Percentiles rank a stretch among this genome's conserved stretches.
Conservation (phyloP, 2,888 invertebrate species). For the Hypselothyrea guttata region DNA sequence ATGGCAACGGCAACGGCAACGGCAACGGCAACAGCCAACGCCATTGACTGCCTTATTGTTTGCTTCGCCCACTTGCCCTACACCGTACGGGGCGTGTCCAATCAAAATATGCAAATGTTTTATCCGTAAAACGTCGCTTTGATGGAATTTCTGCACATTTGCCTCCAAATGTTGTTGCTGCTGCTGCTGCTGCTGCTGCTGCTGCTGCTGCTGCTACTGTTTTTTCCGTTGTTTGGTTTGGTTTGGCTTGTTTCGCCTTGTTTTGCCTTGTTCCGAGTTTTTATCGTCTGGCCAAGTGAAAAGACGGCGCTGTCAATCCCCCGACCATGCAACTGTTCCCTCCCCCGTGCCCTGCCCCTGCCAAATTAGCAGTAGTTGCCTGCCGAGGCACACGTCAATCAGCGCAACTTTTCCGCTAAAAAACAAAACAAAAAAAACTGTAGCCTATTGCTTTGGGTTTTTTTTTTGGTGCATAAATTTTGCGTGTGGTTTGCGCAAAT, state of each 20-base stretch:
- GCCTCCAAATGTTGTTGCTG: conserved; percentile 28
- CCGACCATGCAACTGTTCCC: not conserved
- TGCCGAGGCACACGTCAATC: conserved; percentile 59
- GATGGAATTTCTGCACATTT: conserved; percentile 74
- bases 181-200: conserved; percentile 7
- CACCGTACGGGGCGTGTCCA: conserved; percentile 64
- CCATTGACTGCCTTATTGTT: conserved; percentile 58
- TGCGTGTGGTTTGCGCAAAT: conserved; percentile 62
- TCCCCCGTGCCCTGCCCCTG: conserved; percentile 4
- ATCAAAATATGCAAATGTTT: conserved; percentile 75
- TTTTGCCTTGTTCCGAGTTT: conserved; percentile 46
- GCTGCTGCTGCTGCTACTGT: conserved; percentile 6
- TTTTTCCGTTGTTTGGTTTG: conserved; percentile 51
- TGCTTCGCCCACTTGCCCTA: conserved; percentile 57
- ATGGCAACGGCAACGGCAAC: conserved; percentile 13
- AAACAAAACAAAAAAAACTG: not conserved
- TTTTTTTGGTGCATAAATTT: conserved; percentile 64
- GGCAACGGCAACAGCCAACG: conserved; percentile 17
- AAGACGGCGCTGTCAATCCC: conserved; percentile 7
- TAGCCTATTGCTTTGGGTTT: conserved; percentile 49
- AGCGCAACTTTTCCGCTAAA: conserved; percentile 23
- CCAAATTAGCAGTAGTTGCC: conserved; percentile 71
- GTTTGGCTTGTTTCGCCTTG: conserved; percentile 53
- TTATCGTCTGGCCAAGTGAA: conserved; percentile 33
- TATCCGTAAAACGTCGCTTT: conserved; percentile 75